Evolutionary conservation across 2,797 vertebrate genomes (phyloP), one percentile per base, ranked within the genome.

Genomic region (Nannoperca obscura): DNA sequence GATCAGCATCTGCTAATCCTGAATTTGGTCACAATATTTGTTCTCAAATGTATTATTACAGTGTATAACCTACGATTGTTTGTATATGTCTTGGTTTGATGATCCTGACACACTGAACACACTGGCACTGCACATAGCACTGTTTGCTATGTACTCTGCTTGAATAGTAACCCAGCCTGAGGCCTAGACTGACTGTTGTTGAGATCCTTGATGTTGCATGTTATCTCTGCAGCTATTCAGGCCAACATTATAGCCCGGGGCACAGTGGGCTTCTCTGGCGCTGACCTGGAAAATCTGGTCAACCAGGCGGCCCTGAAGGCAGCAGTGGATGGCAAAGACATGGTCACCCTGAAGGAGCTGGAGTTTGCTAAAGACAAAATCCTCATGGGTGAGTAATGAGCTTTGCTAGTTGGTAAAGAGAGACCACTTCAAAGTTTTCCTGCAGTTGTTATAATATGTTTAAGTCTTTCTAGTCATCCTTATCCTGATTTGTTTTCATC

Each of bases 361-460:
- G 98, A 99, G 90, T 99, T 99, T 75, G 95, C 98, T 24, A 99
- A 99, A 92, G 98, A 99, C 95, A 99, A 99, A 95, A 99, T 99
- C 89, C 95, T 99, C 47, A 99, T 99, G 98, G 97, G 97, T 98
- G 88, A 82, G 96, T 73, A 10, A 67, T 2, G 7, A 36, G n/a
- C 5, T 47, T 44, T 54, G 15, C 6, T 47, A 3, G 9, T 12
- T n/a, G 7, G 11, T 10, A 11, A 24, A 65, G 36, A 73, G 8
- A 24, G 2, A 49, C 19, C 6, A 50, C n/a, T 24, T 36, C 2
- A 0, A 58, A 42, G 19, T 54, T 57, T 69, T 38, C 12, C 19
- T 52, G 32, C 19, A 67, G 9, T 47, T 20, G 6, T 42, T 40
- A 9, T 7, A n/a, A 17, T 38, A 6, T 44, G 2, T 12, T 34